Percentiles rank a stretch among this genome's conserved stretches.
Conservation (phyloP, 2,797 vertebrate genomes). For the Silurus lanzhouensis region DNA sequence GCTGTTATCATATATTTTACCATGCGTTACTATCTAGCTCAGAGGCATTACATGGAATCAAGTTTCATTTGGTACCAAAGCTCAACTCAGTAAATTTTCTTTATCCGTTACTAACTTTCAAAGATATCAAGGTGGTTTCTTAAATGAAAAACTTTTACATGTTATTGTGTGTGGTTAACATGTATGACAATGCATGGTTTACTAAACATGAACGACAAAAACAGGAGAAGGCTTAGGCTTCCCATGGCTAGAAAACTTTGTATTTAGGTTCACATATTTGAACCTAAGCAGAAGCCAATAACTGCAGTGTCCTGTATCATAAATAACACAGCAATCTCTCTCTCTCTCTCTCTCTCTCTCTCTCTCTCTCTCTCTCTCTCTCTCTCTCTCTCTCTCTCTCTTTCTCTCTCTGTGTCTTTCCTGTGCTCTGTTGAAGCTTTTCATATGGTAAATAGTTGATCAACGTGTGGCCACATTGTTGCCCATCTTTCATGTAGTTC, state of each 20-base stretch:
- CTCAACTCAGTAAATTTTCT: neutral
- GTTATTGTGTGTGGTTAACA: neutral
- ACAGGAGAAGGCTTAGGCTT: constrained; percentile 56
- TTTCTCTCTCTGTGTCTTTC: constrained; percentile 59
- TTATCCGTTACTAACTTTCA: neutral
- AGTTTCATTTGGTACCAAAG: neutral
- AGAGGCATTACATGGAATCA: neutral
- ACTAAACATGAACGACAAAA: constrained; percentile 47
- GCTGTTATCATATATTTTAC: neutral
- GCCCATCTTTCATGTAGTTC: constrained; percentile 80
- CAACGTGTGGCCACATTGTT: constrained; percentile 80
- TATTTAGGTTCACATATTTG: constrained; percentile 73
- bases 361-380: too few species aligned
- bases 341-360: too few species aligned
- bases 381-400: too few species aligned
- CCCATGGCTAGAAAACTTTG: constrained; percentile 65
- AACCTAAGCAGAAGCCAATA: constrained; percentile 73
- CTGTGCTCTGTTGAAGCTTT: constrained; percentile 75
- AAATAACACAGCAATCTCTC: constrained; percentile 77
- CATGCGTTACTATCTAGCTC: neutral
- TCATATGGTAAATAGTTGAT: constrained; percentile 86
- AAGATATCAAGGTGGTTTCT: neutral
- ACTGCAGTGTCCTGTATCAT: constrained; percentile 78
- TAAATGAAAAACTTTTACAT: constrained; percentile 7
- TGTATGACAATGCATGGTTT: neutral